Evolutionary conservation across 2,888 invertebrate genomes (phyloP).

Genomic region (Caenorhabditis sp.): DNA sequence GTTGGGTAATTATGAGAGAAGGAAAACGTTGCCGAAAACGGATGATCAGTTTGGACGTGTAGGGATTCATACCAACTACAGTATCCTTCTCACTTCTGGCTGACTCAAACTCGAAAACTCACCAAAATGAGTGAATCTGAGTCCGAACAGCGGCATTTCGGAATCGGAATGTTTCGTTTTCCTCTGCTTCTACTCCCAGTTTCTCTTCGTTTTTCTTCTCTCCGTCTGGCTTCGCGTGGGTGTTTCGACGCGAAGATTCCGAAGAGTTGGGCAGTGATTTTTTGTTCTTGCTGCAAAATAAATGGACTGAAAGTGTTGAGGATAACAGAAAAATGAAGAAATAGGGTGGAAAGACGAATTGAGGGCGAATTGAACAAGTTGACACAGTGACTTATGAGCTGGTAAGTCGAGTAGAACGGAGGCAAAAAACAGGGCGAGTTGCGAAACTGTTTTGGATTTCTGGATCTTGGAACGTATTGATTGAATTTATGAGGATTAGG

Average conservation of each 20-base stretch:
- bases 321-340: constrained; percentile 8
- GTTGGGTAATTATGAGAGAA: no score
- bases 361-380: constrained; percentile 23
- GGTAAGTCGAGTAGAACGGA: background rate
- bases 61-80: no score
- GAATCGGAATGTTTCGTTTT: no score
- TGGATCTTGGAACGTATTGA: no score
- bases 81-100: background rate
- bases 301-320: constrained; percentile 24
- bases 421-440: background rate
- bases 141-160: constrained; percentile 59
- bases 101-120: no score
- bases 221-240: background rate
- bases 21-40: no score
- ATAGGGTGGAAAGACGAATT: constrained; percentile 10
- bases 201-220: constrained; percentile 13
- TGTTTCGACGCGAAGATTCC: constrained; percentile 9
- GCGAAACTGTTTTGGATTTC: constrained; percentile 3
- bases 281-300: constrained; percentile 43
- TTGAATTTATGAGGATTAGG: no score
- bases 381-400: constrained; percentile 41
- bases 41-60: no score
- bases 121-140: constrained; percentile 59
- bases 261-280: constrained; percentile 32
- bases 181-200: constrained; percentile 1